Base-by-base conservation (phyloP, 1,140 invertebrate genomes). In the Calephelis nemesis region DNA sequence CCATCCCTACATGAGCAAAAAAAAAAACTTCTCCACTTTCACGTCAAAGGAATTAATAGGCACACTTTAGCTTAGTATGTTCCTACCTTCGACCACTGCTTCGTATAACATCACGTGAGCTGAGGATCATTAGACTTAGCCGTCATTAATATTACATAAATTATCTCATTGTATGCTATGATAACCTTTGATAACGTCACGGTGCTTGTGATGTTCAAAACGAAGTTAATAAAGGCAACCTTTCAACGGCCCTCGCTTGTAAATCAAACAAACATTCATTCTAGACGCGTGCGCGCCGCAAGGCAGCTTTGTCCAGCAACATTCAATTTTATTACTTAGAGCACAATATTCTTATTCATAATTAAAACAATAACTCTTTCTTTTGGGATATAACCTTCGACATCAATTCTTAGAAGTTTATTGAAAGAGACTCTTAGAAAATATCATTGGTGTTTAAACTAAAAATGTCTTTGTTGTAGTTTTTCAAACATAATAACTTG, bases 201-300 rank as follows among this genome's bases (percentile, higher is more conserved):
- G 75, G 78, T 74, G 74, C 62, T 65, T 70, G 67, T 70, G 65
- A 66, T 79, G 75, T 81, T 66, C 11, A n/a, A 60, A 60, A 19
- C 30, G 81, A 81, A 80, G 72, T 68, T 74, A 83, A 87, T 82
- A 87, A 87, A 82, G 74, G 74, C 75, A 77, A 73, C 78, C 81
- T 81, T 84, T 76, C 79, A 73, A 75, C 68, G 70, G 40, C 50
- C 65, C 47, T 58, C 52, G 45, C n/a, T 45, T 75, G 78, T 86
- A 86, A 86, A 88, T 85, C 81, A 85, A 81, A 85, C 77, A 82
- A 77, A 76, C 72, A 74, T 76, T 80, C 79, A 78, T 79, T 78
- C 78, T 78, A 70, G 77, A 81, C 84, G 84, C 85, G 85, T 83
- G 85, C 85, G 78, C 77, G 68, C 8, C 9, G 13, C 39, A 42